A percentile compares a stretch with the other conserved stretches of the same genome.
Conservation (phyloP, 2,113 vertebrate genomes). For the Ceyx cyanopectus region DNA sequence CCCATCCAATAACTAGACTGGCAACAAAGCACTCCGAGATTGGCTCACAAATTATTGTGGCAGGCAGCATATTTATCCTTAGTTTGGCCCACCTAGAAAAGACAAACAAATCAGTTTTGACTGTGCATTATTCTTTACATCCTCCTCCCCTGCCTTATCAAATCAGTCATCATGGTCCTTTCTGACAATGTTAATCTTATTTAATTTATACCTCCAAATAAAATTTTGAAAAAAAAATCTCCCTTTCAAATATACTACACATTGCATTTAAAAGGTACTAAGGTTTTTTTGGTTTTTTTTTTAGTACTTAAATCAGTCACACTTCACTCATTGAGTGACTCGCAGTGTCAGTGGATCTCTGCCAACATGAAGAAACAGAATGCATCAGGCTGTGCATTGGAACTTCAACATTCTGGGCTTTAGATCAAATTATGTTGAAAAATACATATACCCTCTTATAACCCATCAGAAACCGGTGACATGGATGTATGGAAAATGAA, state of each 20-base stretch:
- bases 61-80: too few species aligned
- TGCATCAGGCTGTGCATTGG: neutral
- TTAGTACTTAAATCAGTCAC: neutral
- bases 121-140: too few species aligned
- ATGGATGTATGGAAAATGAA: neutral
- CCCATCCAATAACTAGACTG: too few species aligned
- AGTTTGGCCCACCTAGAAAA: too few species aligned
- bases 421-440: neutral
- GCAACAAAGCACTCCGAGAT: too few species aligned
- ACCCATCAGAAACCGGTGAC: neutral
- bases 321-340: neutral
- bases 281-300: neutral
- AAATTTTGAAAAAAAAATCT: too few species aligned
- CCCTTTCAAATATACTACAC: neutral
- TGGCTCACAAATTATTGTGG: too few species aligned
- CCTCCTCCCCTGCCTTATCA: too few species aligned
- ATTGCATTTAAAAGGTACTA: neutral
- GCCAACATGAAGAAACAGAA: neutral
- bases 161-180: too few species aligned
- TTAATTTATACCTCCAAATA: too few species aligned
- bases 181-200: too few species aligned
- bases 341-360: neutral
- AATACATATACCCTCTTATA: neutral
- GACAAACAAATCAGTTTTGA: too few species aligned
- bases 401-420: neutral